These are phyloP conservation scores for Drosophila tanythrix DNA, from an alignment of 2,888 invertebrate species.

Conservation along the genomic window DNA sequence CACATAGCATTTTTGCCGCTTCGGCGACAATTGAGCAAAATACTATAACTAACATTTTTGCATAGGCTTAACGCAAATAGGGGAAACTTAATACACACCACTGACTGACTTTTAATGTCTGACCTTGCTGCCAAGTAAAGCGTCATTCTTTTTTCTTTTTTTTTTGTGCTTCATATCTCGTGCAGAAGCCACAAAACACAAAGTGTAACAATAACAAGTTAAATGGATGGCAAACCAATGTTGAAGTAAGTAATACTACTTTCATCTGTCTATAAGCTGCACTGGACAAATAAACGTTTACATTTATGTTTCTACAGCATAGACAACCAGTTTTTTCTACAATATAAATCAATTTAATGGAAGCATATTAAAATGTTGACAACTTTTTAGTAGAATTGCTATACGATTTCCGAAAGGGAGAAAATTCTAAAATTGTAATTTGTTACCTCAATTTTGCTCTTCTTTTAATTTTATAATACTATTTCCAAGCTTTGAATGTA, in stretches of 20 bases:
- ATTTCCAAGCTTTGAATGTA: neutral
- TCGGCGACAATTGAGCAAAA: constrained; percentile 42
- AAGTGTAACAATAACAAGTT: constrained; percentile 37
- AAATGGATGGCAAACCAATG: constrained; percentile 33
- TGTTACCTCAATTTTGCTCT: neutral
- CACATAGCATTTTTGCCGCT: constrained; percentile 73
- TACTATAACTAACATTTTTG: constrained; percentile 46
- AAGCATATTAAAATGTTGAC: neutral
- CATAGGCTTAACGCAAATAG: constrained; percentile 26
- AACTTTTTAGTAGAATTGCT: neutral
- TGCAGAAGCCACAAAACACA: constrained; percentile 55
- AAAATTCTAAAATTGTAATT: too few species aligned
- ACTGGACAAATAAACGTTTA: neutral
- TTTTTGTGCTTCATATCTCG: constrained; percentile 25
- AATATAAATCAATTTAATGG: neutral
- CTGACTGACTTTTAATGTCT: constrained; percentile 53
- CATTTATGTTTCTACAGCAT: neutral
- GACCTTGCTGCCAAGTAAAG: constrained; percentile 54
- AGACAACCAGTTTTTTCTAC: neutral
- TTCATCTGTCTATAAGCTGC: neutral
- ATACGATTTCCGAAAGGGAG: neutral
- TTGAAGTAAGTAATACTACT: constrained; percentile 55
- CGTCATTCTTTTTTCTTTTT: constrained; percentile 17
- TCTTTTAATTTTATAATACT: accelerated
- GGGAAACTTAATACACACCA: constrained; percentile 60